Conservation (phyloP, 1,140 invertebrate species). For the Micrasema minimum region DNA sequence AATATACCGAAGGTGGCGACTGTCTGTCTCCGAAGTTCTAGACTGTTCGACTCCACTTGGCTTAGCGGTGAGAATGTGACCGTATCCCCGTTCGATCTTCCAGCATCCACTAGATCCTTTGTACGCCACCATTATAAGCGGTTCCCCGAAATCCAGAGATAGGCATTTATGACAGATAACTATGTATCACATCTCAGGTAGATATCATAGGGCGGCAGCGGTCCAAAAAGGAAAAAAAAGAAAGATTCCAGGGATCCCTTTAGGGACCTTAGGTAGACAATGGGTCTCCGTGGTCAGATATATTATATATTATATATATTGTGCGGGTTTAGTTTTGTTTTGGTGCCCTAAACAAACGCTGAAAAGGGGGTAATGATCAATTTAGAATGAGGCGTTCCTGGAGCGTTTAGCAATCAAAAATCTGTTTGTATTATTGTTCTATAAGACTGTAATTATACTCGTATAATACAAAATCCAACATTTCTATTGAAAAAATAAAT, state of each 20-base stretch:
- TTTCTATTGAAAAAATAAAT: too few relatives aligned
- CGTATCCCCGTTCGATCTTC: not conserved
- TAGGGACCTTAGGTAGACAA: constrained; percentile 38
- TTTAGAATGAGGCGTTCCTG: constrained; percentile 32
- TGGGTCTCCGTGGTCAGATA: constrained; percentile 21
- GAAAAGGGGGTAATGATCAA: constrained; percentile 40
- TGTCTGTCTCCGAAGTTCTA: constrained; percentile 49
- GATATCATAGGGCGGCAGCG: constrained; percentile 25
- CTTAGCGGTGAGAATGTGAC: constrained; percentile 36
- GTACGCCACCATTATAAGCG: constrained; percentile 25
- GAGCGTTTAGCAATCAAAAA: constrained; percentile 30
- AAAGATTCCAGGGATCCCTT: constrained; percentile 17
- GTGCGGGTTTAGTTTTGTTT: constrained; percentile 36
- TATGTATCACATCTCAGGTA: constrained; percentile 49
- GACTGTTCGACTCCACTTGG: constrained; percentile 48
- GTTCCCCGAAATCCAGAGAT: constrained; percentile 41
- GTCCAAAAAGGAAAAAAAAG: constrained; percentile 32
- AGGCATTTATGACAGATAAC: constrained; percentile 52
- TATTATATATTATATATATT: too few relatives aligned
- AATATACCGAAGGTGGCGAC: constrained; percentile 47
- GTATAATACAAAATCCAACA: too few relatives aligned
- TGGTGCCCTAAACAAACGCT: constrained; percentile 41
- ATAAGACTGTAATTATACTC: too few relatives aligned
- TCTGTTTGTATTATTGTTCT: constrained; percentile 34
- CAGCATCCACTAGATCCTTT: not conserved